Evolutionary conservation across 2,888 invertebrate genomes (phyloP).

Genomic region (Eudasyphora cyanicolor): DNA sequence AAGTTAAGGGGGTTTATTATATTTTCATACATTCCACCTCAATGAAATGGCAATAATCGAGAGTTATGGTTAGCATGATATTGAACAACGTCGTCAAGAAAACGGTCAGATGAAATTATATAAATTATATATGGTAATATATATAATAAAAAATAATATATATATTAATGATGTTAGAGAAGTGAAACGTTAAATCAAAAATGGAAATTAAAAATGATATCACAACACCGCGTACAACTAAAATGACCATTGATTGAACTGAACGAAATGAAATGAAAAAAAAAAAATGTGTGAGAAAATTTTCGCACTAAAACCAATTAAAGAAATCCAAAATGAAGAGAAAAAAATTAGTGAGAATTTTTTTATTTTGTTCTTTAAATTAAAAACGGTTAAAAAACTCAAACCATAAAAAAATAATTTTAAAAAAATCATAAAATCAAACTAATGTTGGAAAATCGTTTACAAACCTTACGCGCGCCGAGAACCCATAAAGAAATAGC

Average conservation of each 20-base stretch:
- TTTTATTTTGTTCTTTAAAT: neutral
- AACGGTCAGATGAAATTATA: conserved; percentile 28
- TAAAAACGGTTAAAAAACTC: neutral
- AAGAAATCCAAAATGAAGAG: neutral
- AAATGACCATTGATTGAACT: conserved; percentile 34
- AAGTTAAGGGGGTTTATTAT: neutral
- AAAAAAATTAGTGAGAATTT: conserved; percentile 21
- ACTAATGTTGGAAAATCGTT: conserved; percentile 46
- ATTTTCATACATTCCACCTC: neutral
- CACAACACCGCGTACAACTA: conserved; percentile 63
- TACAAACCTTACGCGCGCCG: conserved; percentile 92
- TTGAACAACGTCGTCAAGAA: conserved; percentile 4
- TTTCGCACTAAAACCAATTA: conserved; percentile 25
- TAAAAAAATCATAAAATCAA: conserved; percentile 25
- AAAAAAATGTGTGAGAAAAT: too few species aligned
- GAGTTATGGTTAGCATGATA: conserved; percentile 29
- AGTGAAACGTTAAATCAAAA: neutral
- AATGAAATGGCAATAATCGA: neutral
- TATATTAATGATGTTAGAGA: conserved; percentile 30
- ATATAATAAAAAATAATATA: too few species aligned
- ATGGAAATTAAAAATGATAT: conserved; percentile 46
- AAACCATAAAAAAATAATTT: conserved; percentile 28
- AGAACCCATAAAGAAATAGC: conserved; percentile 96
- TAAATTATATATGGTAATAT: conserved; percentile 7
- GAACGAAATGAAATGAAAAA: too few species aligned